A percentile compares a stretch with the other conserved stretches of the same genome.
phyloP scores from a whole-genome alignment of 2,888 invertebrate species.

The Prenolepis imparis region DNA sequence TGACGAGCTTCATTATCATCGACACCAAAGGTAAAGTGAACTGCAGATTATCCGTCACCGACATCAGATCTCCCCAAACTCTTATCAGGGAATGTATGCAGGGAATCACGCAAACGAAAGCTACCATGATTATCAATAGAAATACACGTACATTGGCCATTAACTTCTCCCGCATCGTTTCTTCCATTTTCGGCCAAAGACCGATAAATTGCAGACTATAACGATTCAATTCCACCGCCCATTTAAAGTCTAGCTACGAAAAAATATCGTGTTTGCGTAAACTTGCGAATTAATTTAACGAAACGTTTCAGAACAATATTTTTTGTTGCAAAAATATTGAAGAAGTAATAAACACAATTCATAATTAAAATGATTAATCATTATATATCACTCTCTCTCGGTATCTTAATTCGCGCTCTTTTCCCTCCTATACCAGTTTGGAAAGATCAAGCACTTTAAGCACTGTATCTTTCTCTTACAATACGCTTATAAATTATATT shows the following conservation, averaged over 20 bases:
- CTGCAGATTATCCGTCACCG: slow-evolving; percentile 49
- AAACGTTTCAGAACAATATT: background rate
- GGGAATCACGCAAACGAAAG: slow-evolving; percentile 28
- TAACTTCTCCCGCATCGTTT: slow-evolving; percentile 8
- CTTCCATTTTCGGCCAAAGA: slow-evolving; percentile 55
- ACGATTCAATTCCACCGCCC: slow-evolving; percentile 56
- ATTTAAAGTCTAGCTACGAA: slow-evolving; percentile 51
- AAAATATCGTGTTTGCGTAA: background rate
- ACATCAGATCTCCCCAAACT: slow-evolving; percentile 24
- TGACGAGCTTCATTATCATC: slow-evolving; percentile 44
- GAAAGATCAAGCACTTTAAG: background rate
- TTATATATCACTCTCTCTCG: background rate
- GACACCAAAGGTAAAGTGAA: slow-evolving; percentile 45
- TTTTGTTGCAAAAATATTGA: background rate
- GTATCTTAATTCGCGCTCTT: background rate
- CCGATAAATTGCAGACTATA: slow-evolving; percentile 29
- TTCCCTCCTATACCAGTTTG: background rate
- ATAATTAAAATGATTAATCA: background rate
- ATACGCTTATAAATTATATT: background rate
- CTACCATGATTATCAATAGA: background rate
- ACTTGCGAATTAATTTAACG: background rate
- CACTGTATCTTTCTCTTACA: background rate
- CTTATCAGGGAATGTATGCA: slow-evolving; percentile 28
- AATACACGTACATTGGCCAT: slow-evolving; percentile 5
- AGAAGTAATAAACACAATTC: background rate